phyloP scores from a whole-genome alignment of 2,113 vertebrate species.

The Callocephalon fimbriatum region DNA sequence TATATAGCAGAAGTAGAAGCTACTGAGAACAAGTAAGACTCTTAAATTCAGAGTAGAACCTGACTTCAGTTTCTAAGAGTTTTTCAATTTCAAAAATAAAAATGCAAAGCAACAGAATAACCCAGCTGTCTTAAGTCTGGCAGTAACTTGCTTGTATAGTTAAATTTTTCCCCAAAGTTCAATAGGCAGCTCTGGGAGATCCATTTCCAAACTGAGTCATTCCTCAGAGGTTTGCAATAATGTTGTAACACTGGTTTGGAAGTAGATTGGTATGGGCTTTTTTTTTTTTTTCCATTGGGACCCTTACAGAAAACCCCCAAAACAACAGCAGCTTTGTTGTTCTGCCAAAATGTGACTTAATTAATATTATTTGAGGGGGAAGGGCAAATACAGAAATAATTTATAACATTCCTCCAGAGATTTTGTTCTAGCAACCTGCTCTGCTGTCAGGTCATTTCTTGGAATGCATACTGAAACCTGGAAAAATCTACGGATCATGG shows the following conservation, averaged over 20 bases:
- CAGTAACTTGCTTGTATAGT: not conserved
- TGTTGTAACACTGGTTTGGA: not conserved
- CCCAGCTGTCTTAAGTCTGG: not conserved
- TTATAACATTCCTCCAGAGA: slow-evolving; percentile 20
- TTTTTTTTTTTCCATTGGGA: not conserved
- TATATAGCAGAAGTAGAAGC: not conserved
- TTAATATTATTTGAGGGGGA: not conserved
- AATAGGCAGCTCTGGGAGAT: not conserved
- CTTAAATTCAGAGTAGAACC: not conserved
- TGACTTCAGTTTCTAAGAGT: not conserved
- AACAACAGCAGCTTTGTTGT: slow-evolving; percentile 25
- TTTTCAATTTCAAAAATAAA: not conserved
- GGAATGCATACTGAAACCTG: slow-evolving; percentile 56
- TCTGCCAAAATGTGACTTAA: slow-evolving; percentile 32
- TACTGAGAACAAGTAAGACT: not conserved
- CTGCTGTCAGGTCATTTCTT: slow-evolving; percentile 36
- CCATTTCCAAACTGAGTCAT: slow-evolving; percentile 2
- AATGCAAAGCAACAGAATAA: not conserved
- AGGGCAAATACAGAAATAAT: slow-evolving; percentile 28
- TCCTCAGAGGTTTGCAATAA: slow-evolving; percentile 31
- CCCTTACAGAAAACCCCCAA: not conserved
- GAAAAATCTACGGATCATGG: slow-evolving; percentile 35
- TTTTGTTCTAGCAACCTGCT: slow-evolving; percentile 45
- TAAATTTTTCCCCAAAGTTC: not conserved
- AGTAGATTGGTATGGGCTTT: not conserved